Percentiles rank a stretch among this genome's conserved stretches.
Evolutionary conservation across 2,113 vertebrate genomes (phyloP).

Genomic region (Merops nubicus): DNA sequence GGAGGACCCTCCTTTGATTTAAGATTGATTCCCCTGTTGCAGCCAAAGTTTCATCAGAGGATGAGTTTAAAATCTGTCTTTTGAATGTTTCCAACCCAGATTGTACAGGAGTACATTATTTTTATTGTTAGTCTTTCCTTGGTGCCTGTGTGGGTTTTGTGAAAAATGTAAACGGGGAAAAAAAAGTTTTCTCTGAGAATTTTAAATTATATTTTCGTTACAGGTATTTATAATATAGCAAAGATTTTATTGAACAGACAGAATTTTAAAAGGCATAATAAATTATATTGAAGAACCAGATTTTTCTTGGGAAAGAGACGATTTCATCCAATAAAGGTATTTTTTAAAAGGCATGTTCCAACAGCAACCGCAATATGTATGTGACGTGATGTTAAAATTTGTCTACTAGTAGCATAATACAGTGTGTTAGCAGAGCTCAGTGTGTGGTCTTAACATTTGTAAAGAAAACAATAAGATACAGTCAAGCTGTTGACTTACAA

Average conservation of each 20-base stretch:
- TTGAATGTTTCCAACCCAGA: conserved; percentile 77
- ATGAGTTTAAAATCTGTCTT: conserved; percentile 53
- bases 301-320: conserved; percentile 74
- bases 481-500: conserved; percentile 14
- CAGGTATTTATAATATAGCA: conserved; percentile 81
- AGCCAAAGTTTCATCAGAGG: conserved; percentile 62
- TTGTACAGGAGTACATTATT: conserved; percentile 72
- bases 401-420: conserved; percentile 70
- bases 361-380: conserved; percentile 69
- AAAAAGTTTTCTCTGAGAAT: conserved; percentile 73
- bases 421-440: conserved; percentile 74
- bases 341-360: conserved; percentile 79
- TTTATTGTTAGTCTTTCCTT: conserved; percentile 74
- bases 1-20: conserved; percentile 14
- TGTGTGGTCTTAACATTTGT: conserved; percentile 74
- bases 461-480: conserved; percentile 5
- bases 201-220: conserved; percentile 84
- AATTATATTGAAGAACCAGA: conserved; percentile 78
- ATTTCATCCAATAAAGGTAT: conserved; percentile 81
- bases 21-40: conserved; percentile 8
- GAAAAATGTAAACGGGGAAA: conserved; percentile 71
- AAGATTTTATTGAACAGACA: conserved; percentile 77
- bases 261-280: conserved; percentile 79
- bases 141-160: conserved; percentile 77
- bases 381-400: conserved; percentile 75